phyloP scores from a whole-genome alignment of 2,113 vertebrate genomes.

The Gallinago undulata region DNA sequence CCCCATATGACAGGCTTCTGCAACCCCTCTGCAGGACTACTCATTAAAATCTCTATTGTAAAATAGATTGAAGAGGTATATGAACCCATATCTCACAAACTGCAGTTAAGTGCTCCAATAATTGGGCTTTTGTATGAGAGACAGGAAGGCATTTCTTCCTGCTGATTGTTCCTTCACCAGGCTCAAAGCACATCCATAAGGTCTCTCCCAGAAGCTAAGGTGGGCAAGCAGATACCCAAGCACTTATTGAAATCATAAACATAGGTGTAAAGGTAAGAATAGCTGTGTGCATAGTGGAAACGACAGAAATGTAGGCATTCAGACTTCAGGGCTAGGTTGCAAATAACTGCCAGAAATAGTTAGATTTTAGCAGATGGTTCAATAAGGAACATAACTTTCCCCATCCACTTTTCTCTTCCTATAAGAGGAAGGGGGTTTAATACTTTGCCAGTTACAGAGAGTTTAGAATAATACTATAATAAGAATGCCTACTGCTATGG shows the following conservation, averaged over 20 bases:
- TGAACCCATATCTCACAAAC: accelerated
- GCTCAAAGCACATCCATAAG: background rate
- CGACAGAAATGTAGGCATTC: background rate
- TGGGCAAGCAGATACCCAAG: background rate
- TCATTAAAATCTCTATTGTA: background rate
- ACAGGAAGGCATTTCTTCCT: background rate
- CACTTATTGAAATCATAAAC: background rate
- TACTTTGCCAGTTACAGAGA: background rate
- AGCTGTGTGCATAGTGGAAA: background rate
- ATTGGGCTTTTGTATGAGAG: background rate
- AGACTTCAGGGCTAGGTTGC: background rate
- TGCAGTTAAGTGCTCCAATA: background rate
- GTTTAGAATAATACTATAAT: background rate
- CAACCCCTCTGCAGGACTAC: background rate
- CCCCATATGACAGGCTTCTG: background rate
- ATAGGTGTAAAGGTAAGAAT: background rate
- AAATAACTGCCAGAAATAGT: background rate
- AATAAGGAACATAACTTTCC: background rate
- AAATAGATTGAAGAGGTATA: background rate
- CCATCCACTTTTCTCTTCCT: background rate
- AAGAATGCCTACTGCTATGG: background rate
- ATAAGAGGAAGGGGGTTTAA: background rate
- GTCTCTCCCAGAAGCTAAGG: background rate
- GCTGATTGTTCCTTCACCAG: background rate
- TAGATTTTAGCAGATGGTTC: background rate